Evolutionary conservation across 1,140 invertebrate genomes (phyloP).

Genomic region (Ceratitis capitata): DNA sequence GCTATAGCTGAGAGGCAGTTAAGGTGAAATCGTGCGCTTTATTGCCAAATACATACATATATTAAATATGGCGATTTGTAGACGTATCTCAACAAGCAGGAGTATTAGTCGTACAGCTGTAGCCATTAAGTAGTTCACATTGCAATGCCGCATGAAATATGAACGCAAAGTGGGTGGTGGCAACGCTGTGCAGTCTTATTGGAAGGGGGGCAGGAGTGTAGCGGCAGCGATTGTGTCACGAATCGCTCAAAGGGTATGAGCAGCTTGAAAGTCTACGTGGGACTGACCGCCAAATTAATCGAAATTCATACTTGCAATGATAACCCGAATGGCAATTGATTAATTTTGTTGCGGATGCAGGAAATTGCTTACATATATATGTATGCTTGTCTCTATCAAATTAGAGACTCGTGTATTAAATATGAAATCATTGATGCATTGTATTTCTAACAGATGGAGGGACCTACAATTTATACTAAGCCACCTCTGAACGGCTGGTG

Average conservation of each 20-base stretch:
- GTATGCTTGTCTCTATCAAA: no score
- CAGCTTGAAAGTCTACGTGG: neutral
- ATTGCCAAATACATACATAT: constrained; percentile 20
- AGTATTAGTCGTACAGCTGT: neutral
- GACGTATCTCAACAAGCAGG: neutral
- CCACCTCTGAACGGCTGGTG: no score
- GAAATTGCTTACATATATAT: no score
- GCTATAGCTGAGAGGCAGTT: no score
- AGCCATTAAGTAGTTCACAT: constrained; percentile 4
- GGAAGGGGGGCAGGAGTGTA: neutral
- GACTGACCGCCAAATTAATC: neutral
- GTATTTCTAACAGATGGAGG: no score
- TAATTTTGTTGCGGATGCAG: neutral
- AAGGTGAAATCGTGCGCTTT: constrained; percentile 21
- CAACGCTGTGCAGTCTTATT: neutral
- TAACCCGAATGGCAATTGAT: neutral
- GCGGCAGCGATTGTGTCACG: neutral
- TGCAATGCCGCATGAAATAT: constrained; percentile 12
- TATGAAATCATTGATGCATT: no score
- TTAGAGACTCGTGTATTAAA: no score
- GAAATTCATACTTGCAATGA: neutral
- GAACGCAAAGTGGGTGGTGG: constrained; percentile 9
- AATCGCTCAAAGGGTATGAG: neutral
- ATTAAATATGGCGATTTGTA: neutral
- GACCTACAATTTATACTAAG: no score